Conservation (phyloP, 2,797 vertebrate species). For the Psittacula derbiana region DNA sequence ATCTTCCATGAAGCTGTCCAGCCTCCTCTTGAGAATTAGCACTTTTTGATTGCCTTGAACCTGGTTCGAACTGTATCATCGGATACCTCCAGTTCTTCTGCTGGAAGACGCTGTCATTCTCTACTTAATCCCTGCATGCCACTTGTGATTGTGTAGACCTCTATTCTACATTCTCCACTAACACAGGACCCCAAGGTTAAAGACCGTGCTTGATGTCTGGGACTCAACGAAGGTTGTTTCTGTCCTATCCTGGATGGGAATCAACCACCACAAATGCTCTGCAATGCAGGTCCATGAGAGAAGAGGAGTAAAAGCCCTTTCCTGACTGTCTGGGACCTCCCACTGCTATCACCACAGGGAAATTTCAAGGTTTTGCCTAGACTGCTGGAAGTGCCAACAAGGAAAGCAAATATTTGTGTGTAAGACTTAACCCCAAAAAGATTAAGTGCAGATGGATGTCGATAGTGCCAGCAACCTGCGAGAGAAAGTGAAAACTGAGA, state of each 20-base stretch:
- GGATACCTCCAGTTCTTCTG: not conserved
- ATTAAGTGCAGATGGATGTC: constrained; percentile 70
- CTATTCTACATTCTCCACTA: not conserved
- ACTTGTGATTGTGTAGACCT: not conserved
- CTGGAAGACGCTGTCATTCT: not conserved
- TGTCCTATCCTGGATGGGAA: not conserved
- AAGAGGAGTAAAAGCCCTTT: constrained; percentile 27
- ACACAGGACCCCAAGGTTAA: not conserved
- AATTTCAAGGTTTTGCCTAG: constrained; percentile 50
- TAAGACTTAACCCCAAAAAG: constrained; percentile 57
- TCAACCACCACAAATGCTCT: constrained; percentile 17
- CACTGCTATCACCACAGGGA: constrained; percentile 54
- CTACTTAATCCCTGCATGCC: not conserved
- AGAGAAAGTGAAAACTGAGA: constrained; percentile 63
- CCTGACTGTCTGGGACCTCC: constrained; percentile 57
- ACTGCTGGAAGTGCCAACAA: constrained; percentile 56
- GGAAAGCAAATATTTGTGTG: constrained; percentile 65
- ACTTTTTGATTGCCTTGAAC: not conserved
- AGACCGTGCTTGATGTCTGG: not conserved
- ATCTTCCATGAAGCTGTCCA: not conserved
- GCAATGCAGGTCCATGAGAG: not conserved
- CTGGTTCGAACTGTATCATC: not conserved
- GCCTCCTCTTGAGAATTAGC: not conserved
- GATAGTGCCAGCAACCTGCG: constrained; percentile 51
- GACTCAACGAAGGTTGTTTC: not conserved